Base-by-base conservation (phyloP, 2,888 invertebrate genomes). In the Lysandra bellargus region DNA sequence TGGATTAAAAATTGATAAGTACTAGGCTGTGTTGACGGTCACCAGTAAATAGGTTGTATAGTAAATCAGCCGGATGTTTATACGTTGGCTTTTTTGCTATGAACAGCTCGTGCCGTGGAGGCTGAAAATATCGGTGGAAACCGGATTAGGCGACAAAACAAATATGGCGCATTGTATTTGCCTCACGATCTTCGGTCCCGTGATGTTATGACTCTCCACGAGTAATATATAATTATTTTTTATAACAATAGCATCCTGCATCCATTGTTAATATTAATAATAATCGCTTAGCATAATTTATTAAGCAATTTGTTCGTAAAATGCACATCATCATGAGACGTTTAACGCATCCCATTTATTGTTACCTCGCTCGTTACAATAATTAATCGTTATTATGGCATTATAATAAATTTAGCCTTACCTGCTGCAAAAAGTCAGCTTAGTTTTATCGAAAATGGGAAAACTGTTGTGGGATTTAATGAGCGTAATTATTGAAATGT, bases 61-160 rank as follows among this genome's bases (percentile, higher is more conserved):
- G 30, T 7, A 64, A 1, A 30, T 12, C 7, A 64, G 23, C 64
- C 64, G 64, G 64, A 64, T 64, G 64, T 64, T 64, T 64, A 64
- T 64, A 30, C 61, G 7, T 12, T 64, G 64, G 12, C 3, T 30
- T 64, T 12, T 30, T 30, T 64, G 64, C 64, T 9, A 23, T 23
- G 23, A 30, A 30, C n/a, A 7, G 23, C 23, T 64, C 64, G 64
- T 64, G 30, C 23, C 12, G 23, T 12, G 9, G 64, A 64, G 14
- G 14, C 33, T 69, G 69, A 69, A 69, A 69, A 33, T 69, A 69
- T 69, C 69, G 69, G 69, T 69, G 33, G 69, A 69, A 69, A 69
- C 69, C 33, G 69, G 33, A 69, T 69, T 37, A 33, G 17, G 33
- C 33, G 69, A 33, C 69, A 33, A 69, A 33, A 33, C 69, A 69